Conservation (phyloP, 2,888 invertebrate species). For the Spilarctia lutea region DNA sequence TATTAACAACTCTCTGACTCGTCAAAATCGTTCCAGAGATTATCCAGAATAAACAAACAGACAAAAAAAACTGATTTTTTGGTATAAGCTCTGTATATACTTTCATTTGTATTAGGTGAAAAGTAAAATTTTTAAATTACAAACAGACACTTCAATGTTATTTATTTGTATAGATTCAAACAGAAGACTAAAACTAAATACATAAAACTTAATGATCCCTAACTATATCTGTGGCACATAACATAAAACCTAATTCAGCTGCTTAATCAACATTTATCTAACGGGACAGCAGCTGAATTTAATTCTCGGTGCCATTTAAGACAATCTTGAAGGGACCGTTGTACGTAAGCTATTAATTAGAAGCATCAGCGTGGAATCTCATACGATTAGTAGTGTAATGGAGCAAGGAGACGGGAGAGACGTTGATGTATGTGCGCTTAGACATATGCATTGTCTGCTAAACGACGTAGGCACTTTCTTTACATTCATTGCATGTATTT, state of each 20-base stretch:
- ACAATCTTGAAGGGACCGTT: conserved; percentile 63
- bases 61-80: no score
- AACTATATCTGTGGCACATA: conserved; percentile 37
- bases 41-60: no score
- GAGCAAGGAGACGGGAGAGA: conserved; percentile 65
- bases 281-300: conserved; percentile 52
- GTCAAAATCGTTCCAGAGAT: no score
- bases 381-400: conserved; percentile 81
- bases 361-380: conserved; percentile 77
- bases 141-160: no score
- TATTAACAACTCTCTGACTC: no score
- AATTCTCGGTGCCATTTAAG: conserved; percentile 57
- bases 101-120: no score
- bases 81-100: no score
- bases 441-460: conserved; percentile 38
- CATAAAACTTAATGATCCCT: conserved; percentile 20
- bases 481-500: conserved; percentile 17
- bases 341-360: conserved; percentile 74
- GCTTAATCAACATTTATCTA: conserved; percentile 49
- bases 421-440: conserved; percentile 69
- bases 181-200: conserved; percentile 7
- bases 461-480: conserved; percentile 35
- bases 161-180: background rate
- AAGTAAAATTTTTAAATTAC: no score
- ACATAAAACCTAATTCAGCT: conserved; percentile 46